Percentiles rank a stretch among this genome's conserved stretches.
phyloP scores from a whole-genome alignment of 2,888 invertebrate genomes.

The Dusona sp. region DNA sequence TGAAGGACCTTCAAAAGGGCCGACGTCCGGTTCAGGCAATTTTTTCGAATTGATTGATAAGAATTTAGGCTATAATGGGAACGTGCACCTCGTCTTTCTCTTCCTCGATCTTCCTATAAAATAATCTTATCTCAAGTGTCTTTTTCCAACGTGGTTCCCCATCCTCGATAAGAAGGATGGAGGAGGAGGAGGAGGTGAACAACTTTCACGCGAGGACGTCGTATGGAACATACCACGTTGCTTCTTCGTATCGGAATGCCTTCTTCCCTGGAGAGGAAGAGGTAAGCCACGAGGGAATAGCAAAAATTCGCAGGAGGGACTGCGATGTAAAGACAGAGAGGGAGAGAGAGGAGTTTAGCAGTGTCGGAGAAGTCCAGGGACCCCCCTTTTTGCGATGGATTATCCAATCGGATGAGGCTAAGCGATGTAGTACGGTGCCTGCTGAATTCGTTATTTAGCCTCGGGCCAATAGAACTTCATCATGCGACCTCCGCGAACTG shows the following conservation, averaged over 20 bases:
- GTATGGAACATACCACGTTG: constrained; percentile 60
- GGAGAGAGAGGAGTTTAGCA: constrained; percentile 5
- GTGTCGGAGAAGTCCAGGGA: constrained; percentile 41
- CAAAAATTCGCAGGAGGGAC: not conserved
- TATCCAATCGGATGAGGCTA: constrained; percentile 43
- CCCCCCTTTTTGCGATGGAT: constrained; percentile 25
- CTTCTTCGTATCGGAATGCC: constrained; percentile 77
- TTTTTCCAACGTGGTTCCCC: constrained; percentile 3
- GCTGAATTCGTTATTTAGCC: constrained; percentile 34
- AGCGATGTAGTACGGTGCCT: constrained; percentile 9
- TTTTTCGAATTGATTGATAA: not conserved
- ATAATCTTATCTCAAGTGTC: constrained; percentile 1
- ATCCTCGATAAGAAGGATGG: constrained; percentile 25
- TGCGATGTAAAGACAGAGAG: not conserved
- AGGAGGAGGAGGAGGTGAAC: constrained; percentile 73
- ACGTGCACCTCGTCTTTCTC: not conserved
- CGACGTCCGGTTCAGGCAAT: no score
- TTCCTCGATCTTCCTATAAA: not conserved
- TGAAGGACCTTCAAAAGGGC: not conserved
- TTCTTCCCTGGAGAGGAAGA: constrained; percentile 60
- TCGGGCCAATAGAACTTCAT: constrained; percentile 49
- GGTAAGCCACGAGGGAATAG: constrained; percentile 18
- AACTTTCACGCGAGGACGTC: constrained; percentile 79
- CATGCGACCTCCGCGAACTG: constrained; percentile 69
- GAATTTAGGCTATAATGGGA: not conserved